Evolutionary conservation across 2,113 vertebrate genomes (phyloP).

Genomic region (Genyomyrus donnyi): DNA sequence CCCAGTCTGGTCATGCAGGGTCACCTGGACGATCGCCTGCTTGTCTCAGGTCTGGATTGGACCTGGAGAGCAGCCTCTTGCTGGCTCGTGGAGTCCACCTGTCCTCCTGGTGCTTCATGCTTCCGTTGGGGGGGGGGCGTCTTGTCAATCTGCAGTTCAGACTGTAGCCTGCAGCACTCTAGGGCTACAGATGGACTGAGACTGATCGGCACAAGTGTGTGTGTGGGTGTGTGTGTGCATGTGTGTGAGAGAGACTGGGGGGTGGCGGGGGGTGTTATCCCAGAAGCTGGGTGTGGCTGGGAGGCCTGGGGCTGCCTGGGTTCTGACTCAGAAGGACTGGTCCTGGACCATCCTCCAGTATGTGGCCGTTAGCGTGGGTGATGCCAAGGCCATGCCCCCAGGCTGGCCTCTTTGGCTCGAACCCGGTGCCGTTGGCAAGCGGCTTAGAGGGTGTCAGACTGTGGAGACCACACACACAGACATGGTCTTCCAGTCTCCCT

Average conservation of each 20-base stretch:
- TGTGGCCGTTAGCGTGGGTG: neutral
- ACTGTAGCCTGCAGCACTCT: neutral
- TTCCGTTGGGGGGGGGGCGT: neutral
- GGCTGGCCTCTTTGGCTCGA: neutral
- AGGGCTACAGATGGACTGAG: neutral
- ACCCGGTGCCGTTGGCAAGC: neutral
- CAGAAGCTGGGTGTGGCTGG: neutral
- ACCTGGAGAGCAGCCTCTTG: neutral
- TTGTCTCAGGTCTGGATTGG: neutral
- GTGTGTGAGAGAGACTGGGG: neutral
- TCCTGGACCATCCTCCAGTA: neutral
- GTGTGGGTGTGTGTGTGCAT: neutral
- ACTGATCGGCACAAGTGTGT: neutral
- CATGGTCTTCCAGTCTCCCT: neutral
- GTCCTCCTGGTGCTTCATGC: neutral
- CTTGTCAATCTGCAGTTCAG: neutral
- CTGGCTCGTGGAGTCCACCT: neutral
- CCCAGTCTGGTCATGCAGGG: neutral
- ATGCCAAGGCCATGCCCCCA: neutral
- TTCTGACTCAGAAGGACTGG: neutral
- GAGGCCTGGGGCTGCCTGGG: neutral
- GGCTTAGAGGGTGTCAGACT: neutral
- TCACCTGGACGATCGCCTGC: conserved; percentile 1
- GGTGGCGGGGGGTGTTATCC: neutral
- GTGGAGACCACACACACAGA: neutral